Percentiles rank a stretch among this genome's conserved stretches.
Evolutionary conservation across 92 coral and sea anemone species (phyloP).

Genomic region (Meandrina meandrites): DNA sequence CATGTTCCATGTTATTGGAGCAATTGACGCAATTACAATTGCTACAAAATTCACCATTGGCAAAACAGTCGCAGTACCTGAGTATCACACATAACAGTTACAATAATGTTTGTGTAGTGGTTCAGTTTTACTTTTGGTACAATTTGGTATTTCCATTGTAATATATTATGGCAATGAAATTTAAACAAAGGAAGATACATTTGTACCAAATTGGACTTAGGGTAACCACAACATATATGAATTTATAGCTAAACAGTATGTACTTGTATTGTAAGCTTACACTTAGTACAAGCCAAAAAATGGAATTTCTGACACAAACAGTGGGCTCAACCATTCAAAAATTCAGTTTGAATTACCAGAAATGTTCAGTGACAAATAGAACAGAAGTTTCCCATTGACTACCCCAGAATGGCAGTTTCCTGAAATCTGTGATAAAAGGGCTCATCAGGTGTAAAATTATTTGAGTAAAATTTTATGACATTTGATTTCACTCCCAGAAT

Average conservation of each 20-base stretch:
- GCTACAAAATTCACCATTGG: slow-evolving; percentile 99
- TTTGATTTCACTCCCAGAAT: not conserved
- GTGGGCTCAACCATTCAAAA: not conserved
- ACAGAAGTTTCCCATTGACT: not conserved
- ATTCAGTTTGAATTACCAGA: not conserved
- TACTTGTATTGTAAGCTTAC: too few species aligned
- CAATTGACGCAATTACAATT: slow-evolving; percentile 97
- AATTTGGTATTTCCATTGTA: too few species aligned
- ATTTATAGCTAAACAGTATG: too few species aligned
- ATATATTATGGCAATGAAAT: too few species aligned
- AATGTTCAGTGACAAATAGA: not conserved
- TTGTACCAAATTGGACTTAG: too few species aligned
- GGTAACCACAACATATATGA: too few species aligned
- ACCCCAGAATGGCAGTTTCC: not conserved
- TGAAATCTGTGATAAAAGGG: not conserved
- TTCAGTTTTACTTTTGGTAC: too few species aligned
- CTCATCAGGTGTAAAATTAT: too few species aligned
- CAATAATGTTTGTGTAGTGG: not conserved
- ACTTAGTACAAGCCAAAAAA: too few species aligned
- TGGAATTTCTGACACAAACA: too few species aligned
- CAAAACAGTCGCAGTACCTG: slow-evolving; percentile 99
- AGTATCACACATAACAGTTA: not conserved
- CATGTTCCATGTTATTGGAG: slow-evolving; percentile 96
- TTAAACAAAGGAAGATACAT: too few species aligned
- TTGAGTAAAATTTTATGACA: not conserved